Percentiles rank a stretch among this genome's conserved stretches.
phyloP scores from a whole-genome alignment of 2,888 invertebrate species.

The Stenurella melanura region DNA sequence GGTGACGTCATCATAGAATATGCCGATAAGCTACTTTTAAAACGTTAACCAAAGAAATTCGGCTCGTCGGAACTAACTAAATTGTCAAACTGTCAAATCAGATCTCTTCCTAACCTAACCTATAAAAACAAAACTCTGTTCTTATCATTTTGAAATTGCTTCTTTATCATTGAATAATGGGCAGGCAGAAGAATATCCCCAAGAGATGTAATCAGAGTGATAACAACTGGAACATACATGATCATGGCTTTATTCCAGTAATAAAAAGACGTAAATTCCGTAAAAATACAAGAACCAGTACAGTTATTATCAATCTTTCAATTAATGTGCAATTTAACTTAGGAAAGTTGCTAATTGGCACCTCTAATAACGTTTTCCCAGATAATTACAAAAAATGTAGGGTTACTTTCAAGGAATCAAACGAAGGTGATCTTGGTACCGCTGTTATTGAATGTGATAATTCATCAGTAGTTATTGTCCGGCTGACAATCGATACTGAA shows the following conservation, averaged over 20 bases:
- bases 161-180: conserved; percentile 39
- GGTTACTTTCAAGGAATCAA: conserved; percentile 53
- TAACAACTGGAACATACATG: conserved; percentile 43
- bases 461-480: conserved; percentile 55
- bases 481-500: conserved; percentile 56
- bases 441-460: conserved; percentile 60
- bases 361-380: conserved; percentile 64
- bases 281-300: conserved; percentile 25
- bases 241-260: conserved; percentile 52
- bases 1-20: too few relatives aligned
- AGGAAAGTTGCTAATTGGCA: conserved; percentile 64
- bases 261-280: conserved; percentile 50
- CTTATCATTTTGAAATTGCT: not conserved
- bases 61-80: not conserved
- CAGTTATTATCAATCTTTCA: conserved; percentile 41
- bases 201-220: conserved; percentile 39
- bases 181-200: conserved; percentile 49
- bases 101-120: not conserved
- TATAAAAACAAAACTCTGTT: not conserved
- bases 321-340: conserved; percentile 55
- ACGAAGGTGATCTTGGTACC: conserved; percentile 50
- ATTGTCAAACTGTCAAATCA: not conserved
- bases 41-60: too few relatives aligned
- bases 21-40: too few relatives aligned
- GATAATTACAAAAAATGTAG: conserved; percentile 60